Evolutionary conservation across 2,888 invertebrate species (phyloP).

Genomic region (Linnaemya vulpina): DNA sequence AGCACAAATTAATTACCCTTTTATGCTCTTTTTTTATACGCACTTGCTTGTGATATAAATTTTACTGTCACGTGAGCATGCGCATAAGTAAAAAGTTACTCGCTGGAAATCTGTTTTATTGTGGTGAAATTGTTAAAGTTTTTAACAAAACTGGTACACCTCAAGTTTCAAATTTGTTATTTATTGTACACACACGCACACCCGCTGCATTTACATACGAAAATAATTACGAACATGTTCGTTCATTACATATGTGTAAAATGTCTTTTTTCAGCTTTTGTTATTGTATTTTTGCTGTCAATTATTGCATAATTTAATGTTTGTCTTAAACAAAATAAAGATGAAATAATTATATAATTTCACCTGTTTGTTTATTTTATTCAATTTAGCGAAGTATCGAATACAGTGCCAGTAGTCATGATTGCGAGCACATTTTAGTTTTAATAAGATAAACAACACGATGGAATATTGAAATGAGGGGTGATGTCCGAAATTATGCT

Average conservation of each 20-base stretch:
- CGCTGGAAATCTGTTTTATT: too few species aligned
- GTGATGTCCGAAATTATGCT: too few species aligned
- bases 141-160: slow-evolving; percentile 8
- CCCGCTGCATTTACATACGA: slow-evolving; percentile 9
- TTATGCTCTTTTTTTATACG: too few species aligned
- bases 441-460: too few species aligned
- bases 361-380: slow-evolving; percentile 22
- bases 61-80: too few species aligned
- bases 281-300: slow-evolving; percentile 31
- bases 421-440: neutral
- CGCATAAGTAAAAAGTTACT: too few species aligned
- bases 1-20: too few species aligned
- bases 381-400: slow-evolving; percentile 2
- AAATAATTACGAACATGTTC: neutral
- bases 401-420: neutral
- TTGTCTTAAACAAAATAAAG: neutral
- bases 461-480: too few species aligned
- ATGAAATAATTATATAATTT: slow-evolving; percentile 39
- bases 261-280: neutral
- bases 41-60: too few species aligned
- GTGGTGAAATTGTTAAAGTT: slow-evolving; percentile 15
- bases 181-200: slow-evolving; percentile 6
- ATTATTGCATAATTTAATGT: slow-evolving; percentile 51
- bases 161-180: slow-evolving; percentile 11
- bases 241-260: neutral